Percentiles rank a stretch among this genome's conserved stretches.
phyloP scores from a whole-genome alignment of 2,888 invertebrate species.

The Cheilosia pagana region DNA sequence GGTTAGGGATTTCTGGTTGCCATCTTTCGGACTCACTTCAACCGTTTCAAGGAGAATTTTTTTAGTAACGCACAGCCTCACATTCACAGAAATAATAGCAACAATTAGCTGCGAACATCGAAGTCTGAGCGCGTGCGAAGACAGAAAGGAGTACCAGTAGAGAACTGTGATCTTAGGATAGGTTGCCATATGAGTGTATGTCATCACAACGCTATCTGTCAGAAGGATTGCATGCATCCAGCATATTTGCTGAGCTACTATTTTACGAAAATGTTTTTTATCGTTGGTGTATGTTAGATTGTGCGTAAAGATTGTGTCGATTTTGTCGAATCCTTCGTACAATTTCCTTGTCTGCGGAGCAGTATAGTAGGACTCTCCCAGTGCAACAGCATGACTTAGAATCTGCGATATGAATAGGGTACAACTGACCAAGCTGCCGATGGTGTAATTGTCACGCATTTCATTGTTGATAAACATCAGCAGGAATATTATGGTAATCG shows the following conservation, averaged over 20 bases:
- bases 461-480: conserved; percentile 50
- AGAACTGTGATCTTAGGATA: conserved; percentile 60
- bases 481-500: conserved; percentile 37
- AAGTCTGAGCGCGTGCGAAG: conserved; percentile 77
- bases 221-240: conserved; percentile 68
- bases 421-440: conserved; percentile 73
- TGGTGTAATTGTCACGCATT: conserved; percentile 43
- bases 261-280: neutral
- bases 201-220: conserved; percentile 70
- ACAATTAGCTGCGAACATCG: conserved; percentile 79
- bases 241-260: conserved; percentile 51
- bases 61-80: conserved; percentile 32
- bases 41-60: conserved; percentile 14
- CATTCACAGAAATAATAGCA: conserved; percentile 62
- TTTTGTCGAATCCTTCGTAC: conserved; percentile 59
- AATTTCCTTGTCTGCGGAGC: conserved; percentile 59
- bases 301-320: conserved; percentile 63
- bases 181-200: conserved; percentile 68
- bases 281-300: conserved; percentile 52
- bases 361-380: conserved; percentile 76
- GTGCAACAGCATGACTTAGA: conserved; percentile 76
- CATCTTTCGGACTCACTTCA: conserved; percentile 15
- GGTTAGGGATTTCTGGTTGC: neutral
- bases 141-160: conserved; percentile 76
- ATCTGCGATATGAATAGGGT: conserved; percentile 76